Evolutionary conservation across 37 sponge, comb jelly and placozoan genomes (phyloP), one percentile per base, ranked within the genome.

Genomic region (Spongilla lacustris): DNA sequence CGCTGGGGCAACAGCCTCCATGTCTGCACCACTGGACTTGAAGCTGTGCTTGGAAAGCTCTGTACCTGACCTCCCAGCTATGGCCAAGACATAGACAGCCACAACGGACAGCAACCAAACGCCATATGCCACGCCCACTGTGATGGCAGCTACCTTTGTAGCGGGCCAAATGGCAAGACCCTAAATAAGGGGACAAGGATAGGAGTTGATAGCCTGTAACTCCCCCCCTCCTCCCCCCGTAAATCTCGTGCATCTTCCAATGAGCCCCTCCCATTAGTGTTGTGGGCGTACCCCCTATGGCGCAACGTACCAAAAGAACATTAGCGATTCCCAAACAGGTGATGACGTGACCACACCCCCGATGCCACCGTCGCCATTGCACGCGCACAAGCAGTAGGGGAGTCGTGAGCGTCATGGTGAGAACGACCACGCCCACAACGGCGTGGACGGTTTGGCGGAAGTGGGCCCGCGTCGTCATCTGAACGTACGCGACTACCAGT

Each of bases 311-410:
- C 84, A 86, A 34, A 5, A 87, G 37, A 23, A 86, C 83, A 79
- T 87, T 78, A 6, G 28, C 71, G 83, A 92, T 77, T 19, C 92
- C 92, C 87, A 79, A 85, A 71, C 84, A 74, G 25, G 38, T 82
- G 36, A 87, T 50, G 23, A 84, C 21, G 25, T 88, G 76, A 50
- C 92, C 88, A 69, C 68, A 30, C 30, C 78, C 75, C 67, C 68
- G 35, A 83, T 91, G 86, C 66, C 79, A 82, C 19, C 17, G 30
- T 41, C 32, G 67, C 14, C 36, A 26, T 26, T 66, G 58, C 58
- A 38, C 29, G 29, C 41, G 50, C 19, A 85, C 67, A 29, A 69
- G 33, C 76, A 91, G 71, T 0, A 81, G n/a, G 2, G 91, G 91
- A 69, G 77, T 81, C 17, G 27, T 31, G 11, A 91, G 72, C 2